phyloP scores from a whole-genome alignment of 1,140 invertebrate species.

The Drosophila takahashii region DNA sequence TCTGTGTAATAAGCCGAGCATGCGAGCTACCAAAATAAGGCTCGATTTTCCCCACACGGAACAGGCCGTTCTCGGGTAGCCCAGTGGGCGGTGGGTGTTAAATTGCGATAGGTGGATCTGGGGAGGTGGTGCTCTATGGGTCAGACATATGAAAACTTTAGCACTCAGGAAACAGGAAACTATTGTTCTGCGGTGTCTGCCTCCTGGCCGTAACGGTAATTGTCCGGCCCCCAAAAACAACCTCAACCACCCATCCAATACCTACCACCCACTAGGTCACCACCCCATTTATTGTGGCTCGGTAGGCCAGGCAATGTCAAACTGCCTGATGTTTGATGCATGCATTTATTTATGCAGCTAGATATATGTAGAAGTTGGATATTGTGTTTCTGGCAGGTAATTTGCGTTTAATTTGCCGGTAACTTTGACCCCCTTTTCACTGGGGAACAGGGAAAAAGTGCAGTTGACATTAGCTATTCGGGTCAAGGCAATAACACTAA shows the following conservation, averaged over 20 bases:
- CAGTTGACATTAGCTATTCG: slow-evolving; percentile 23
- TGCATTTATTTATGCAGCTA: slow-evolving; percentile 24
- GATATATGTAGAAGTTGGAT: neutral
- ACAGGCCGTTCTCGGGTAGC: neutral
- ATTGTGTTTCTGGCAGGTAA: slow-evolving; percentile 49
- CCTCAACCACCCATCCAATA: neutral
- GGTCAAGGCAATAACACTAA: slow-evolving; percentile 20
- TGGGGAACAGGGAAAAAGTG: slow-evolving; percentile 8
- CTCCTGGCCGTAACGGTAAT: slow-evolving; percentile 53
- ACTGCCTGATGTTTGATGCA: slow-evolving; percentile 57
- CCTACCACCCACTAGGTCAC: slow-evolving; percentile 10
- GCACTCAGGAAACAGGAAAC: slow-evolving; percentile 66
- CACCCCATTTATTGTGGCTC: slow-evolving; percentile 32
- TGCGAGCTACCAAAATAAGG: slow-evolving; percentile 21
- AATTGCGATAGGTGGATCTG: neutral
- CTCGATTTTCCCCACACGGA: slow-evolving; percentile 14
- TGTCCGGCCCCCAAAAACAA: slow-evolving; percentile 28
- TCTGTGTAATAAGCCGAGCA: slow-evolving; percentile 24
- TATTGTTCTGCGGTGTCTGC: slow-evolving; percentile 59
- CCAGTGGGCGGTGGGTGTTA: slow-evolving; percentile 8
- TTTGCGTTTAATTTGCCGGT: slow-evolving; percentile 43
- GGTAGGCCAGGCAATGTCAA: slow-evolving; percentile 46
- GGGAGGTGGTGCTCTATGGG: slow-evolving; percentile 2
- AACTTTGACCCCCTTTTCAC: slow-evolving; percentile 42
- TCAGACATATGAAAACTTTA: slow-evolving; percentile 64